These are phyloP conservation scores for Glossophaga mutica DNA, from an alignment of 2,797 vertebrate species.

Conservation along the genomic window DNA sequence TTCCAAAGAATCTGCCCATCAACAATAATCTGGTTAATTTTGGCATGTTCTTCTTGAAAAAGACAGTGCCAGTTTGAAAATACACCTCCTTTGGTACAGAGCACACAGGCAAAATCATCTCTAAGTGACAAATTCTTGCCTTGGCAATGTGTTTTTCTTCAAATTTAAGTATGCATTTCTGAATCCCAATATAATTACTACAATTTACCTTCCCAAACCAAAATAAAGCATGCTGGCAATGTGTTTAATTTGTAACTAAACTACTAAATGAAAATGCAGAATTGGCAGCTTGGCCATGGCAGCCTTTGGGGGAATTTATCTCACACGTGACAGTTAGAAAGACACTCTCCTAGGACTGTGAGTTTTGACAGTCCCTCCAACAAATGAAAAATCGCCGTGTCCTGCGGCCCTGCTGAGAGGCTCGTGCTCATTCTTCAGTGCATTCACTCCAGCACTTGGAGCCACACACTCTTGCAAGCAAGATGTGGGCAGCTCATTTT, in stretches of 20 bases:
- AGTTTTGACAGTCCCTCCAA: slow-evolving; percentile 76
- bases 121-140: not conserved
- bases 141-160: slow-evolving; percentile 5
- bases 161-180: not conserved
- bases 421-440: not conserved
- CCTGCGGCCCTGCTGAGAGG: slow-evolving; percentile 63
- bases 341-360: slow-evolving; percentile 77
- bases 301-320: slow-evolving; percentile 76
- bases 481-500: not conserved
- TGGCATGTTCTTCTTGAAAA: not conserved
- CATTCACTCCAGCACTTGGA: not conserved
- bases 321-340: slow-evolving; percentile 77
- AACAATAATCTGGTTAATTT: not conserved
- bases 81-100: not conserved
- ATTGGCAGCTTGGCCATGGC: slow-evolving; percentile 72
- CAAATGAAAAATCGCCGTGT: slow-evolving; percentile 72
- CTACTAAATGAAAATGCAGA: slow-evolving; percentile 69
- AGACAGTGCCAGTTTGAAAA: not conserved
- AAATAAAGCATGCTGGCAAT: slow-evolving; percentile 36
- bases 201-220: slow-evolving; percentile 60
- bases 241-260: slow-evolving; percentile 63
- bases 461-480: not conserved
- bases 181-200: slow-evolving; percentile 38
- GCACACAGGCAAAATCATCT: not conserved
- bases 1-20: not conserved